Conservation (phyloP, 1,140 invertebrate species). For the Myzus persicae region DNA sequence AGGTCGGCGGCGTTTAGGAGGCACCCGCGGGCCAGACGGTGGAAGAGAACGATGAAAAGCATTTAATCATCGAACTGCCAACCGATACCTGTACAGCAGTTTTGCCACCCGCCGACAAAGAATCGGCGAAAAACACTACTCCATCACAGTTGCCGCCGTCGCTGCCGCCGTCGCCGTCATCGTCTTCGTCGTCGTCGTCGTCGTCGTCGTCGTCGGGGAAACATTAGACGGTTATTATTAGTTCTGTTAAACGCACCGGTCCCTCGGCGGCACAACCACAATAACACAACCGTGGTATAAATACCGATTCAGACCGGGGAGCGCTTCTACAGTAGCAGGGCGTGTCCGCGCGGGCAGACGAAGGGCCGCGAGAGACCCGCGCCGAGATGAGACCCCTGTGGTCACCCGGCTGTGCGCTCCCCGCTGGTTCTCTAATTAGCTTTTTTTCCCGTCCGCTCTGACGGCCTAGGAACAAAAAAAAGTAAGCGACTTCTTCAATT, state of each 20-base stretch:
- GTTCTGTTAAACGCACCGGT: conserved; percentile 56
- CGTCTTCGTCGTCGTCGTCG: no score
- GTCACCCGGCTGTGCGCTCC: conserved; percentile 28
- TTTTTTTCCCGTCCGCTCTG: conserved; percentile 35
- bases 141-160: background rate
- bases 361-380: conserved; percentile 25
- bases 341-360: conserved; percentile 54
- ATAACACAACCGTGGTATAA: background rate
- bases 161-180: background rate
- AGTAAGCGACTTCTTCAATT: conserved; percentile 46
- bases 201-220: background rate
- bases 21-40: background rate
- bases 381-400: conserved; percentile 44
- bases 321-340: conserved; percentile 54
- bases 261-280: background rate
- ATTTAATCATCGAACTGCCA: conserved; percentile 45
- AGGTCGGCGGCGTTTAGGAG: background rate
- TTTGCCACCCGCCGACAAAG: conserved; percentile 57
- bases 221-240: conserved; percentile 55
- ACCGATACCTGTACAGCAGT: conserved; percentile 22
- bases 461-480: background rate
- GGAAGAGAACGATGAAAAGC: background rate
- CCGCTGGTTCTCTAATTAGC: conserved; percentile 55
- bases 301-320: background rate
- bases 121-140: conserved; percentile 1